Evolutionary conservation across 1,140 invertebrate genomes (phyloP).

Genomic region (Mesaphorura yosii): DNA sequence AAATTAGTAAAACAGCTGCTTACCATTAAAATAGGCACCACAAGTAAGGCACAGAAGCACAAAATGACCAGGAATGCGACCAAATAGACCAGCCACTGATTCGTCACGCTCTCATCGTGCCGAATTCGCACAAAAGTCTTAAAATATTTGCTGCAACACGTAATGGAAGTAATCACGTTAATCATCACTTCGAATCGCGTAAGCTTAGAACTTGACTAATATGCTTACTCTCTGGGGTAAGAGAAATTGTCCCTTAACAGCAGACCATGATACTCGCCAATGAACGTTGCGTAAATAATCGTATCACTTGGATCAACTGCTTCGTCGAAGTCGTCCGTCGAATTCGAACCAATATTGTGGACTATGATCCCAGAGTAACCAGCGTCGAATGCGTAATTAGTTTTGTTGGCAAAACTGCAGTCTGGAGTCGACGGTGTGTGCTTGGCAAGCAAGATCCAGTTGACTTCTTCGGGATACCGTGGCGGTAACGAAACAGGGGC

Average conservation of each 20-base stretch:
- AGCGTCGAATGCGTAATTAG: constrained; percentile 64
- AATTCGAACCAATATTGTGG: constrained; percentile 68
- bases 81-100: too few relatives aligned
- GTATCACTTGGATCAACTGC: constrained; percentile 50
- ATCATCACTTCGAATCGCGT: too few relatives aligned
- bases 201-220: constrained; percentile 42
- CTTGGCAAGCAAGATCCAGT: constrained; percentile 66
- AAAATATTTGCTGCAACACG: too few relatives aligned
- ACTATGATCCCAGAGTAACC: constrained; percentile 70
- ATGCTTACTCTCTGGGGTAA: constrained; percentile 44
- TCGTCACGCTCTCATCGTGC: too few relatives aligned
- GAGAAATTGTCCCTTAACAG: constrained; percentile 50
- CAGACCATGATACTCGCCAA: constrained; percentile 54
- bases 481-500: constrained; percentile 43
- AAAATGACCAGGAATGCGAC: too few relatives aligned
- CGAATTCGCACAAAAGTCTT: too few relatives aligned
- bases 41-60: too few relatives aligned
- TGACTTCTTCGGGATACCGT: constrained; percentile 35
- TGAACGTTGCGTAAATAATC: constrained; percentile 63
- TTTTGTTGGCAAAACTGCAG: constrained; percentile 72
- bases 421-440: constrained; percentile 43
- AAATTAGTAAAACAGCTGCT: too few relatives aligned
- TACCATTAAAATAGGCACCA: too few relatives aligned
- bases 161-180: too few relatives aligned
- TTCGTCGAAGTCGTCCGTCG: constrained; percentile 52